phyloP scores from a whole-genome alignment of 2,797 vertebrate species.

The Mus spretus region DNA sequence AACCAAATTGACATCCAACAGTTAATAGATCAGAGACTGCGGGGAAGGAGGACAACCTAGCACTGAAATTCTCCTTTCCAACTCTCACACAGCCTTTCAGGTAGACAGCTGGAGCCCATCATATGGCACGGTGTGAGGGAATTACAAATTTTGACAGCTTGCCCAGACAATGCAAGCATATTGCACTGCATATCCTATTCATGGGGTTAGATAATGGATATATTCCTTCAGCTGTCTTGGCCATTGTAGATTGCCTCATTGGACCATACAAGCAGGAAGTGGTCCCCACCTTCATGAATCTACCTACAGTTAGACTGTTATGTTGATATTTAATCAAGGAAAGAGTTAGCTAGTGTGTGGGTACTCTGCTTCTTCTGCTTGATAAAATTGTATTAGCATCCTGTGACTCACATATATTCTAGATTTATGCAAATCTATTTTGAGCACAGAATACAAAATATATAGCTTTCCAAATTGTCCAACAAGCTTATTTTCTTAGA shows the following conservation, averaged over 20 bases:
- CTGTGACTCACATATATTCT: not conserved
- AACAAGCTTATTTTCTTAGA: slow-evolving; percentile 44
- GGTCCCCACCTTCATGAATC: slow-evolving; percentile 14
- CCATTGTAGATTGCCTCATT: not conserved
- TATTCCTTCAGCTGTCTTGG: slow-evolving; percentile 1
- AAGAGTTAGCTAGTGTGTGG: not conserved
- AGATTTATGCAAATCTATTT: slow-evolving; percentile 10
- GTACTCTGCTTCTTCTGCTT: not conserved
- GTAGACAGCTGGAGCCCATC: not conserved
- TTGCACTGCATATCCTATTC: not conserved
- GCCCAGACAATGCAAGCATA: not conserved
- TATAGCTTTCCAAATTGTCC: slow-evolving; percentile 13
- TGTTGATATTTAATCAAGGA: slow-evolving; percentile 66
- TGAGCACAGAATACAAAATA: not conserved
- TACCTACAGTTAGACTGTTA: slow-evolving; percentile 15
- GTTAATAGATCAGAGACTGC: not conserved
- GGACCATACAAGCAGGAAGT: slow-evolving; percentile 34
- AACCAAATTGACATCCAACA: not conserved
- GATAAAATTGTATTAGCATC: slow-evolving; percentile 17
- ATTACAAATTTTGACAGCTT: not conserved
- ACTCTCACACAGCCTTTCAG: not conserved
- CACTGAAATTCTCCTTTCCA: not conserved
- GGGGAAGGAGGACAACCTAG: not conserved
- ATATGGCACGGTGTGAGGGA: not conserved
- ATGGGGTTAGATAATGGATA: not conserved